Evolutionary conservation across 2,797 vertebrate species (phyloP).

Genomic region (Cyclura pinguis): DNA sequence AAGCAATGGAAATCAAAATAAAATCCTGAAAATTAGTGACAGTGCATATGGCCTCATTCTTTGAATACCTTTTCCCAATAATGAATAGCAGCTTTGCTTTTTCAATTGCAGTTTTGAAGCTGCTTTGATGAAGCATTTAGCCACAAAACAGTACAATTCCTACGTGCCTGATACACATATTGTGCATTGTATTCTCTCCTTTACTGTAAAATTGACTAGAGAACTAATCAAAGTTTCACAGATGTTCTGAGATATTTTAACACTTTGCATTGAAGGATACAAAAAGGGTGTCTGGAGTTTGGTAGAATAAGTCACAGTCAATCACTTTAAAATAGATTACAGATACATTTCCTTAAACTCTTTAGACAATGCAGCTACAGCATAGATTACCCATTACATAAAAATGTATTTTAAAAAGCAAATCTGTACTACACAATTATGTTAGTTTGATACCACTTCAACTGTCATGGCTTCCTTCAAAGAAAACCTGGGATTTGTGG

Average conservation of each 20-base stretch:
- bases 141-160: conserved; percentile 15
- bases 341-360: neutral
- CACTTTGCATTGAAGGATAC: neutral
- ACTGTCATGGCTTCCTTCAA: too few species aligned
- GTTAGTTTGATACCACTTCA: too few species aligned
- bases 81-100: conserved; percentile 3
- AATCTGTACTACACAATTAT: too few species aligned
- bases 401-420: too few species aligned
- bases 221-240: neutral
- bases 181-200: too few species aligned
- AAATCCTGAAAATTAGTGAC: neutral
- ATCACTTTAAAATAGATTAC: neutral
- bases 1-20: neutral
- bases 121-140: conserved; percentile 16
- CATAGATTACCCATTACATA: neutral
- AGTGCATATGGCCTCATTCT: conserved; percentile 36
- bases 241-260: neutral
- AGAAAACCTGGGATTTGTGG: too few species aligned
- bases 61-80: conserved; percentile 8
- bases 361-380: neutral
- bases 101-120: conserved; percentile 27
- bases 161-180: conserved; percentile 1
- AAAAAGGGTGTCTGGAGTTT: neutral
- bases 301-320: neutral
- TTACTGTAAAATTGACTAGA: neutral